Conservation (phyloP, 2,113 vertebrate genomes). For the Microcebus griseorufus region DNA sequence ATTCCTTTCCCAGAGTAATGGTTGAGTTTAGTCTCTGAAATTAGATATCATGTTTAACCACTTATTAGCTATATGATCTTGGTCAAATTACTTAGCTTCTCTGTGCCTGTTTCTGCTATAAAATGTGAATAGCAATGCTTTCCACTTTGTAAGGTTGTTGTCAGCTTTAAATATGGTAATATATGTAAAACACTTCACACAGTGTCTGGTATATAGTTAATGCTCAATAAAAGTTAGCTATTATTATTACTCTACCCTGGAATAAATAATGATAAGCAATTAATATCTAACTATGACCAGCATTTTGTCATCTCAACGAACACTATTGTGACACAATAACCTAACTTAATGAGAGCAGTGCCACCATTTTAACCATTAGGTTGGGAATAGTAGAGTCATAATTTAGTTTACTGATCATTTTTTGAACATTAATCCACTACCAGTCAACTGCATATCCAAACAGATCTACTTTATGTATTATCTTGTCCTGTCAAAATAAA, state of each 20-base stretch:
- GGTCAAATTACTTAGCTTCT: conserved; percentile 36
- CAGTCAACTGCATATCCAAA: not conserved
- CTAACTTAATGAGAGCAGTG: not conserved
- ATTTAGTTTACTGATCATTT: conserved; percentile 35
- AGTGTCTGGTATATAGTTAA: not conserved
- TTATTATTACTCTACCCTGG: not conserved
- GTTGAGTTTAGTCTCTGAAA: conserved; percentile 28
- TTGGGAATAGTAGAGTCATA: not conserved
- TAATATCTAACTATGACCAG: not conserved
- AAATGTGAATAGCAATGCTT: not conserved
- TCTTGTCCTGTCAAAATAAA: conserved; percentile 2
- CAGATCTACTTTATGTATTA: not conserved
- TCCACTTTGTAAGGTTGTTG: not conserved
- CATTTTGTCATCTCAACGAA: not conserved
- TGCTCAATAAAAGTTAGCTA: not conserved
- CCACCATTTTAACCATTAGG: not conserved
- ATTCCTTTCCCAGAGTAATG: not conserved
- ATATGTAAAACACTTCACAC: not conserved
- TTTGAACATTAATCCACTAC: conserved; percentile 34
- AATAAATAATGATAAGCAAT: conserved; percentile 1
- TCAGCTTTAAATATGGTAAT: conserved; percentile 29
- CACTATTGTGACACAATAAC: conserved; percentile 20
- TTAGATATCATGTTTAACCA: not conserved
- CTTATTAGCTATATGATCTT: conserved; percentile 7
- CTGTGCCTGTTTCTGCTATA: not conserved